Conservation (phyloP, 2,888 invertebrate genomes). For the Lithosia quadra region DNA sequence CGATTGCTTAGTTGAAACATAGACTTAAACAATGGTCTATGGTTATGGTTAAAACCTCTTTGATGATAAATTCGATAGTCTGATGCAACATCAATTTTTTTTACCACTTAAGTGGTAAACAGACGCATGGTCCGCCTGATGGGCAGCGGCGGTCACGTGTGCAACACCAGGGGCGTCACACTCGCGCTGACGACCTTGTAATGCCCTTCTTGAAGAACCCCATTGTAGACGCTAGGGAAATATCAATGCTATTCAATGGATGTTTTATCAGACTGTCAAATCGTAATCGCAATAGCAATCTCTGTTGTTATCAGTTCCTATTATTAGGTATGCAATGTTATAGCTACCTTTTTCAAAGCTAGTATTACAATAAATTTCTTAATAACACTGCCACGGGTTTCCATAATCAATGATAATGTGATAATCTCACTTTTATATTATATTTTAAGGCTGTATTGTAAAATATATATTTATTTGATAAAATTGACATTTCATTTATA, state of each 20-base stretch:
- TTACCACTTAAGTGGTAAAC: no score
- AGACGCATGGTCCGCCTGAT: no score
- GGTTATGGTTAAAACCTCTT: neutral
- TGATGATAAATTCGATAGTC: neutral
- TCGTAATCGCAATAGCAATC: no score
- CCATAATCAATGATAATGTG: conserved; percentile 3
- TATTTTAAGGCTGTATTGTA: conserved; percentile 30
- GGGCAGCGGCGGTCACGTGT: no score
- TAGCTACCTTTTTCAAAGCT: neutral
- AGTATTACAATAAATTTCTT: neutral
- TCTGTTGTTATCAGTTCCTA: neutral
- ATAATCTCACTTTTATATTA: conserved; percentile 11
- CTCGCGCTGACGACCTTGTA: no score
- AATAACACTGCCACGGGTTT: conserved; percentile 10
- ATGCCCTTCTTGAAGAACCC: no score
- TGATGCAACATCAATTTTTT: no score
- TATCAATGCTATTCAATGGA: no score
- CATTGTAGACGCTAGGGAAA: no score
- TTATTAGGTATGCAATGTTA: neutral
- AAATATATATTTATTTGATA: conserved; percentile 13
- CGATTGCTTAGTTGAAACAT: neutral
- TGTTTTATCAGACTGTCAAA: no score
- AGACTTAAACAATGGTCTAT: no score
- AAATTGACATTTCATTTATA: conserved; percentile 45
- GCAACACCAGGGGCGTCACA: no score